Evolutionary conservation across 2,888 invertebrate genomes (phyloP).

Genomic region (Lathronympha strigana): DNA sequence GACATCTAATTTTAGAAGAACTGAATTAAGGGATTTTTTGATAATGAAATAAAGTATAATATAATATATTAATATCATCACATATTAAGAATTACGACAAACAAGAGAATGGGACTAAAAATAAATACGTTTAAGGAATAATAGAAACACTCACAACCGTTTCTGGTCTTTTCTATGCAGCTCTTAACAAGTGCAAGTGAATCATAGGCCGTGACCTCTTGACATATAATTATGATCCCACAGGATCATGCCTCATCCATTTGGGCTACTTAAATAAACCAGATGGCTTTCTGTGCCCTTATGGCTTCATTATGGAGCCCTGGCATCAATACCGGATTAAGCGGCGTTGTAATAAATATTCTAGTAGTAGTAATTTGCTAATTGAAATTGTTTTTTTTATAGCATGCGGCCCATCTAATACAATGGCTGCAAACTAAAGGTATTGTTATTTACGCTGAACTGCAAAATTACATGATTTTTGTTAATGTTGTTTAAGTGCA

Average conservation of each 20-base stretch:
- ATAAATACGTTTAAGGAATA: not conserved
- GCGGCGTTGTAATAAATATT: not conserved
- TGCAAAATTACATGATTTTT: no score
- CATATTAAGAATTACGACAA: not conserved
- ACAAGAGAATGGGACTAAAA: not conserved
- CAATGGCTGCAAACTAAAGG: no score
- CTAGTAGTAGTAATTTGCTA: no score
- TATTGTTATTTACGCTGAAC: no score
- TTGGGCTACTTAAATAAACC: slow-evolving; percentile 34
- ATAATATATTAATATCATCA: no score
- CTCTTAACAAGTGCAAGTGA: slow-evolving; percentile 41
- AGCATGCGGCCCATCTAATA: no score
- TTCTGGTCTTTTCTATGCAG: not conserved
- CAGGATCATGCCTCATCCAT: slow-evolving; percentile 42
- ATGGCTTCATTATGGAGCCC: slow-evolving; percentile 30
- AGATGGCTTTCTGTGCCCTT: slow-evolving; percentile 27
- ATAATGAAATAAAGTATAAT: no score
- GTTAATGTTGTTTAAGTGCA: no score
- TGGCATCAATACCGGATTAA: slow-evolving; percentile 11
- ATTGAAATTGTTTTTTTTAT: no score
- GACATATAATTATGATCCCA: slow-evolving; percentile 35
- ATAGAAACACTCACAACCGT: not conserved
- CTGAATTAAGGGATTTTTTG: no score
- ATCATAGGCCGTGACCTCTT: slow-evolving; percentile 46
- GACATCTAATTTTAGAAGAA: no score